Conservation (phyloP, 2,113 vertebrate genomes). For the Anas platyrhynchos region DNA sequence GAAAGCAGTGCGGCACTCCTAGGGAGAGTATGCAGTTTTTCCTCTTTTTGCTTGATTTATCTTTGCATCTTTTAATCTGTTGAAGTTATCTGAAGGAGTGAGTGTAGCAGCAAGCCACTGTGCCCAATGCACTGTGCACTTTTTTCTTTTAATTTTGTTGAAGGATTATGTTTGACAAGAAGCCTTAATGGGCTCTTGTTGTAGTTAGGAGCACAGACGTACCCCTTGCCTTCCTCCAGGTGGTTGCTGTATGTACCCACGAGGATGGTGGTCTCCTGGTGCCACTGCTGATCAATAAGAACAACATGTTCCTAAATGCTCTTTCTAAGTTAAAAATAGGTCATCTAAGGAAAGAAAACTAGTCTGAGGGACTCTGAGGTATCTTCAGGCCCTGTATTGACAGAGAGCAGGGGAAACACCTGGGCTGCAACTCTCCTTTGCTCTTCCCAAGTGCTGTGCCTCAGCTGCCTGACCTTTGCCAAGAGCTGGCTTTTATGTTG, state of each 20-base stretch:
- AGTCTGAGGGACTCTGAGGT: background rate
- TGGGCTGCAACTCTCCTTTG: background rate
- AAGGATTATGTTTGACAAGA: background rate
- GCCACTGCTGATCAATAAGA: background rate
- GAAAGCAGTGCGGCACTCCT: background rate
- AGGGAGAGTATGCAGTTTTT: background rate
- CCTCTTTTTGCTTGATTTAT: background rate
- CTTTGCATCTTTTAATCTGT: background rate
- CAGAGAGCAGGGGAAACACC: background rate
- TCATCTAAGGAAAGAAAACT: background rate
- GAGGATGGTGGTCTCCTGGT: background rate
- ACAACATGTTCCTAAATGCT: background rate
- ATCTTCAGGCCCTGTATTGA: background rate
- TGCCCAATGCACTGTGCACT: rapidly evolving
- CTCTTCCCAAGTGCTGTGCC: background rate
- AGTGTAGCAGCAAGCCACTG: background rate
- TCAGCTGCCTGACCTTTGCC: slow-evolving; percentile 27
- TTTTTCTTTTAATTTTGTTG: background rate
- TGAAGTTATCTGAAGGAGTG: background rate
- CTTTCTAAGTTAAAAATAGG: background rate
- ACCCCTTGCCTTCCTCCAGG: background rate
- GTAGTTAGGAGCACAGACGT: rapidly evolving
- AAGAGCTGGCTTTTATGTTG: background rate
- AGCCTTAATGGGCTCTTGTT: background rate
- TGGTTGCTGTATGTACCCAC: rapidly evolving